Conservation (phyloP, 2,113 vertebrate species). For the Nyctereutes procyonoides region DNA sequence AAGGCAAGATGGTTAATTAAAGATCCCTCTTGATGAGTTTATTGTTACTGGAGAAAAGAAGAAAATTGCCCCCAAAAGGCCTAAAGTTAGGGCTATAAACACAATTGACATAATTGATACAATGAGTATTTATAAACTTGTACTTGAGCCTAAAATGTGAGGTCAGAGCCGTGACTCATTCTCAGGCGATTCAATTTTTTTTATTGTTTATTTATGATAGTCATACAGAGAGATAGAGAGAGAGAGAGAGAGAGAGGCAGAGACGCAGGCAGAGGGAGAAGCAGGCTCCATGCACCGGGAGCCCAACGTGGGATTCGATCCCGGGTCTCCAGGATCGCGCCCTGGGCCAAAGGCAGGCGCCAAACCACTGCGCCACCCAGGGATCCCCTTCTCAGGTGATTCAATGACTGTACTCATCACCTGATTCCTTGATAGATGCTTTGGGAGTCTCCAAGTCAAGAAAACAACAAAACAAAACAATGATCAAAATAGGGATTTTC, state of each 20-base stretch:
- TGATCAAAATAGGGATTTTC: neutral
- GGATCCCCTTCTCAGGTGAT: neutral
- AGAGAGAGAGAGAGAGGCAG: too few relatives aligned
- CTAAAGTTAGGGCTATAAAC: neutral
- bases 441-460: neutral
- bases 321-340: too few relatives aligned
- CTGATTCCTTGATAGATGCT: neutral
- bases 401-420: neutral
- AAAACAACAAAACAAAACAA: neutral
- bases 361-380: too few relatives aligned
- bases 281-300: too few relatives aligned
- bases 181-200: neutral
- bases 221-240: too few relatives aligned
- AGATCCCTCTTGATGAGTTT: neutral
- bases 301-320: too few relatives aligned
- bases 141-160: neutral
- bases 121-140: neutral
- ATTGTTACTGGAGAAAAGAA: neutral
- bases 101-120: neutral
- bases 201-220: too few relatives aligned
- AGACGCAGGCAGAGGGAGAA: too few relatives aligned
- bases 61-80: neutral
- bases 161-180: neutral
- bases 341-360: too few relatives aligned
- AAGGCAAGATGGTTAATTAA: neutral